Conservation (phyloP, 2,797 vertebrate genomes). For the Tragopan temminckii region DNA sequence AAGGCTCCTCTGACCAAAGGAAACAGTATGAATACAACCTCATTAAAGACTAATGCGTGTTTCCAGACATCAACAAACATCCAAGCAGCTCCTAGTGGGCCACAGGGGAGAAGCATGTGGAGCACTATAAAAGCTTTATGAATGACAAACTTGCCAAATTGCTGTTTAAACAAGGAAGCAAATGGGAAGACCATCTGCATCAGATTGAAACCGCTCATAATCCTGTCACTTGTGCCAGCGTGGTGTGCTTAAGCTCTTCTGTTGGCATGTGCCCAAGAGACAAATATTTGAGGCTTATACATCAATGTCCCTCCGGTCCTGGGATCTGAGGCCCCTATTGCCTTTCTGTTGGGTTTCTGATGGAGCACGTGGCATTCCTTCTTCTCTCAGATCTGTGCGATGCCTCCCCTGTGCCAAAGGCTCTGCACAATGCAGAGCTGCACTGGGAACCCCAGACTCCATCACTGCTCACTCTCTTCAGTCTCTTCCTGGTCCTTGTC, state of each 20-base stretch:
- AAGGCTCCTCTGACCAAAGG: slow-evolving; percentile 14
- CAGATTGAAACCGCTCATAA: slow-evolving; percentile 53
- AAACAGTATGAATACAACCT: slow-evolving; percentile 7
- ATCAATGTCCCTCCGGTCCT: accelerated
- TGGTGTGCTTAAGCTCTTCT: slow-evolving; percentile 10
- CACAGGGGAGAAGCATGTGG: not conserved
- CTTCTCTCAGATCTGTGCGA: not conserved
- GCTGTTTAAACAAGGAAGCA: slow-evolving; percentile 70
- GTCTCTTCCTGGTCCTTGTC: not conserved
- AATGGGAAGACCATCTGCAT: slow-evolving; percentile 73
- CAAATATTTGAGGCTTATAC: not conserved
- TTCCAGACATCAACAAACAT: slow-evolving; percentile 23
- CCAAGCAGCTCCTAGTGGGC: slow-evolving; percentile 9
- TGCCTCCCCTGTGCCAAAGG: not conserved
- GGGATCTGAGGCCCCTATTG: not conserved
- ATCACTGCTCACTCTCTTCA: accelerated
- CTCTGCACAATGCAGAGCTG: not conserved
- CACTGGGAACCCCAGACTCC: not conserved
- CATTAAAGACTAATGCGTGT: not conserved
- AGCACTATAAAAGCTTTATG: slow-evolving; percentile 57
- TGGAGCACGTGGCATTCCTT: not conserved
- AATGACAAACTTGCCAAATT: slow-evolving; percentile 61
- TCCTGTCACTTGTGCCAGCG: slow-evolving; percentile 35
- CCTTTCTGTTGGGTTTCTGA: not conserved
- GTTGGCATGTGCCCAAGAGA: slow-evolving; percentile 2